Evolutionary conservation across 2,888 invertebrate genomes (phyloP).

Genomic region (Agrochola lychnidis): DNA sequence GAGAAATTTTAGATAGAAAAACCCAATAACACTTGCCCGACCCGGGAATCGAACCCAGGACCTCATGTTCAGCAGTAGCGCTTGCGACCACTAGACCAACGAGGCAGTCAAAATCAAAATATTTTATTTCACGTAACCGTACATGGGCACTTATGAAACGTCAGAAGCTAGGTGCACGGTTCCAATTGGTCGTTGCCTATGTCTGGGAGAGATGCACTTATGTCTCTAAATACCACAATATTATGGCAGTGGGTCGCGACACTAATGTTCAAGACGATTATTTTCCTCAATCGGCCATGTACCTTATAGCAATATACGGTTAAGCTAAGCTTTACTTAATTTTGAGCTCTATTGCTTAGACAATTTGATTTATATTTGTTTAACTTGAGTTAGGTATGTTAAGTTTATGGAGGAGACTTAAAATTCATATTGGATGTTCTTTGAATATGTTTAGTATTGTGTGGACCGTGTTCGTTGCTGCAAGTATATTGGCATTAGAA

Average conservation of each 20-base stretch:
- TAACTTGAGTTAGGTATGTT: neutral
- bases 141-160: too few species aligned
- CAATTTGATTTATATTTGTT: slow-evolving; percentile 4
- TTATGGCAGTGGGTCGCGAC: slow-evolving; percentile 41
- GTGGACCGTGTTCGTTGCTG: slow-evolving; percentile 32
- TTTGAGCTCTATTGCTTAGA: neutral
- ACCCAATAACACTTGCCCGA: too few species aligned
- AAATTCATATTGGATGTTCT: slow-evolving; percentile 45
- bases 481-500: slow-evolving; percentile 23
- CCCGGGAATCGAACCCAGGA: too few species aligned
- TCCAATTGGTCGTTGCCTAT: too few species aligned
- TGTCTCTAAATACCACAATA: slow-evolving; percentile 11
- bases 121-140: too few species aligned
- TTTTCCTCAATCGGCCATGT: slow-evolving; percentile 42
- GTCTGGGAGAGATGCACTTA: neutral
- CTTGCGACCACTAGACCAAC: too few species aligned
- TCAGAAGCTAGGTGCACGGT: too few species aligned
- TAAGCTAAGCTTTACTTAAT: slow-evolving; percentile 9
- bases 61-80: too few species aligned
- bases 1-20: too few species aligned
- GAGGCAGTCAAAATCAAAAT: too few species aligned
- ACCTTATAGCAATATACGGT: slow-evolving; percentile 40
- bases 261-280: slow-evolving; percentile 37
- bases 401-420: slow-evolving; percentile 29
- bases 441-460: slow-evolving; percentile 41